Conservation (phyloP, 2,888 invertebrate genomes). For the Lasius fuliginosus region DNA sequence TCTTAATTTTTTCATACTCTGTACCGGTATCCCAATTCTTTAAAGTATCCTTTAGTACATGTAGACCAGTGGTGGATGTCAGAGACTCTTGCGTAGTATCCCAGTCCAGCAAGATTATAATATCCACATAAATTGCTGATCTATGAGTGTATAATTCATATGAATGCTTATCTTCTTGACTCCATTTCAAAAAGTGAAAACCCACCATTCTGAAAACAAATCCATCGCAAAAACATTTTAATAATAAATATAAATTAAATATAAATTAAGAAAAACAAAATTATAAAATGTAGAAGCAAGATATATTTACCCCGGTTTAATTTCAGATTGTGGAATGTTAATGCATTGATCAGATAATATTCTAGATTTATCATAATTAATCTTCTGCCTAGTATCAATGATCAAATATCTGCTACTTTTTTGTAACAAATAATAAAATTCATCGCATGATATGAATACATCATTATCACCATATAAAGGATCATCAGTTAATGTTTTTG, state of each 20-base stretch:
- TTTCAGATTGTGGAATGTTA: constrained; percentile 92
- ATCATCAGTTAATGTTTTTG: constrained; percentile 83
- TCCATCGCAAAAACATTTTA: not conserved
- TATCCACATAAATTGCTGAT: constrained; percentile 87
- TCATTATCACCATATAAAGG: constrained; percentile 84
- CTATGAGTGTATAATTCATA: constrained; percentile 71
- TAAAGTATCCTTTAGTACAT: constrained; percentile 76
- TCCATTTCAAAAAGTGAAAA: constrained; percentile 67
- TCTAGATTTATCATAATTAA: constrained; percentile 90
- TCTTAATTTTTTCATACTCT: constrained; percentile 89
- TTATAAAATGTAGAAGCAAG: not conserved
- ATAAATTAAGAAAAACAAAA: not conserved
- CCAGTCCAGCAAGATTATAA: constrained; percentile 93
- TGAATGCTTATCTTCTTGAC: constrained; percentile 65
- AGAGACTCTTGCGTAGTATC: constrained; percentile 85
- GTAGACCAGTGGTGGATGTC: constrained; percentile 63
- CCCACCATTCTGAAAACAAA: constrained; percentile 73
- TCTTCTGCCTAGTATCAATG: constrained; percentile 91
- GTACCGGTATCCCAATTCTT: constrained; percentile 92
- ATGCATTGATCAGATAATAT: constrained; percentile 90
- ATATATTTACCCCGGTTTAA: constrained; percentile 90
- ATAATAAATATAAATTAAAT: too few species aligned
- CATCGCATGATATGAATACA: constrained; percentile 88
- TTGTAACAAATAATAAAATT: constrained; percentile 89
- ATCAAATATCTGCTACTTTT: constrained; percentile 89